Evolutionary conservation across 2,113 vertebrate genomes (phyloP).

Genomic region (Nicator chloris): DNA sequence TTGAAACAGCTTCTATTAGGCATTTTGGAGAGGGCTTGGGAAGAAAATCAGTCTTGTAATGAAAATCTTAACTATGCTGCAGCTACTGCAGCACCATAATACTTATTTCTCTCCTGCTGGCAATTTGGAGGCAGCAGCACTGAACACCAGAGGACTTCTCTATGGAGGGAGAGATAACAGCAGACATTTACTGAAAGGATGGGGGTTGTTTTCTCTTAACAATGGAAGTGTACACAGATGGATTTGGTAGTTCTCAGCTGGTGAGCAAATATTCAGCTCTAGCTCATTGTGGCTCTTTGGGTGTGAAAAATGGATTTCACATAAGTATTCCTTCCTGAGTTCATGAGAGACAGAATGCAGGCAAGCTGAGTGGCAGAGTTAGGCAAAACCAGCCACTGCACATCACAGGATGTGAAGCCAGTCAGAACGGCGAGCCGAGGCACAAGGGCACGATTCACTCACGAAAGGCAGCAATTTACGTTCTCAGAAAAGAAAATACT

Average conservation of each 20-base stretch:
- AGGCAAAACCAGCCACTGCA: not conserved
- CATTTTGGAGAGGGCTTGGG: not conserved
- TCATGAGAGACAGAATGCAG: not conserved
- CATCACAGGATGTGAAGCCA: not conserved
- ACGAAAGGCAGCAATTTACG: not conserved
- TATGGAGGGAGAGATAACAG: not conserved
- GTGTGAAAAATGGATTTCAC: slow-evolving; percentile 9
- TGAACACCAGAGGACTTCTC: not conserved
- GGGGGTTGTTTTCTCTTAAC: not conserved
- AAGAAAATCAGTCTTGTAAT: slow-evolving; percentile 30
- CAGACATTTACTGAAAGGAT: not conserved
- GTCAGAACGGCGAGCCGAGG: not conserved
- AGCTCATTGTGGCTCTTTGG: not conserved
- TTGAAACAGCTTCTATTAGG: not conserved
- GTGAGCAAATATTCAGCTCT: not conserved
- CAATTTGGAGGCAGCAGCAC: not conserved
- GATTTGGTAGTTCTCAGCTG: slow-evolving; percentile 11
- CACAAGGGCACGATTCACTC: not conserved
- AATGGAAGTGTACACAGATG: not conserved
- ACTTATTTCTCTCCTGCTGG: not conserved
- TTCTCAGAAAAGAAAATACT: not conserved
- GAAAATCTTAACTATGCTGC: not conserved
- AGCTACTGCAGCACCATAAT: not conserved
- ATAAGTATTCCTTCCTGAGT: not conserved
- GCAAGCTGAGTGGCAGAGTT: not conserved